A percentile compares a stretch with the other conserved stretches of the same genome.
These are phyloP conservation scores for Copidosoma aretas DNA, from an alignment of 2,888 invertebrate species.

Conservation along the genomic window DNA sequence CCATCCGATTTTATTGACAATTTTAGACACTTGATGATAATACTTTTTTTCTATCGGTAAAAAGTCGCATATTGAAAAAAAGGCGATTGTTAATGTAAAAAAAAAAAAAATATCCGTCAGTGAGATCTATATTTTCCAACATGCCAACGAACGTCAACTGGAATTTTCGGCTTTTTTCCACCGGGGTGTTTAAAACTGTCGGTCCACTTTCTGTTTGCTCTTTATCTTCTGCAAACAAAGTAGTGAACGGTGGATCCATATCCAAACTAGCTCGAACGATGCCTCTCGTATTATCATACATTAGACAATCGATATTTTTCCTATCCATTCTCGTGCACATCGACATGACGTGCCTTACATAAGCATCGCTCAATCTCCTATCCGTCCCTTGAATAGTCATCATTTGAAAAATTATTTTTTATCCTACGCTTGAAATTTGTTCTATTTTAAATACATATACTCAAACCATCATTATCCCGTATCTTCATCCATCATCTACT, in stretches of 20 bases:
- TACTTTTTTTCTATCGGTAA: background rate
- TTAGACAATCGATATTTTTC: slow-evolving; percentile 17
- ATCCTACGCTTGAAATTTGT: background rate
- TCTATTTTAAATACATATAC: slow-evolving; percentile 5
- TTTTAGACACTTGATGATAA: slow-evolving; percentile 7
- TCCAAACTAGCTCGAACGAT: background rate
- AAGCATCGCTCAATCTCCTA: background rate
- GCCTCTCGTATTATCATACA: slow-evolving; percentile 22
- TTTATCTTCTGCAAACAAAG: background rate
- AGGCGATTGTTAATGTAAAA: background rate
- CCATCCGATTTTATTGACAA: slow-evolving; percentile 2
- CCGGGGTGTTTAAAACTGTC: slow-evolving; percentile 3
- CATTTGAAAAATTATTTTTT: background rate
- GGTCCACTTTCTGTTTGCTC: background rate
- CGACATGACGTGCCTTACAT: background rate
- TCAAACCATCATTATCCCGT: background rate
- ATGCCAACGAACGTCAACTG: background rate
- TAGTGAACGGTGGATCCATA: too few relatives aligned
- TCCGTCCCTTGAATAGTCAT: background rate
- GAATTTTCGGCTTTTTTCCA: background rate
- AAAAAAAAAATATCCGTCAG: background rate
- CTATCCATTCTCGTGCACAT: background rate
- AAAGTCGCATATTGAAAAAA: background rate
- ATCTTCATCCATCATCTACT: slow-evolving; percentile 7
- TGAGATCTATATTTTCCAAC: background rate